Evolutionary conservation across 2,113 vertebrate genomes (phyloP), one percentile per base, ranked within the genome.

Genomic region (Ornithorhynchus anatinus): DNA sequence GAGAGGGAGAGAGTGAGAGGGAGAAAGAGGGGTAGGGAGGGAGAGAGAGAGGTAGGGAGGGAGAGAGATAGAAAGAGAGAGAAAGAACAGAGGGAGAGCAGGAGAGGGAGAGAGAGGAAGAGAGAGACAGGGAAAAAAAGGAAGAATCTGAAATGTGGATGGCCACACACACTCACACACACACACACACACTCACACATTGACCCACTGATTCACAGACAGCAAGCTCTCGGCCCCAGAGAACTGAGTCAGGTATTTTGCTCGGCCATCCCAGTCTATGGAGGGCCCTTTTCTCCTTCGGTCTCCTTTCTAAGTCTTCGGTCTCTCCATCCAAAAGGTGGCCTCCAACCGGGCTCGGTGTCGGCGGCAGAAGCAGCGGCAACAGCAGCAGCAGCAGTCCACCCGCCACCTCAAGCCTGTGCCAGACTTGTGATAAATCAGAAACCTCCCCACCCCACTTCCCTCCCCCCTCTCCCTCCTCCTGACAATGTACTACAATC

Each of bases 171-270:
- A 65, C 64, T 45, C 14, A 37, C 31, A 10, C 44, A 20, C 32
- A 29, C 3, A 43, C 35, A 10, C 0, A 5, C 0, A 14, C 2
- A 10, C 1, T 10, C 45, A 47, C 23, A 6, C 50, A n/a, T 29
- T 59, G 7, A 22, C 2, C 10, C 0, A 5, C 0, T 57, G 54
- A 35, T n/a, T 8, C 53, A 5, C 6, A 10, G 15, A 33, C 23
- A 6, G 33, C 19, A 7, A 13, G 16, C 15, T 23, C 14, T 8
- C 27, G n/a, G 8, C 38, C 25, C 8, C 61, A 35, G 7, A n/a
- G 33, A 10, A 25, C 23, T 20, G 1, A 1, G 19, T 20, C 38
- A 51, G 11, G 15, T 27, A n/a, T 31, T 32, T 29, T 22, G 31
- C n/a, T 25, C 2, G 0, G 7, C 44, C 39, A 11, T n/a, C n/a